Evolutionary conservation across 1,140 invertebrate species (phyloP).

Genomic region (Drosophila aff.): DNA sequence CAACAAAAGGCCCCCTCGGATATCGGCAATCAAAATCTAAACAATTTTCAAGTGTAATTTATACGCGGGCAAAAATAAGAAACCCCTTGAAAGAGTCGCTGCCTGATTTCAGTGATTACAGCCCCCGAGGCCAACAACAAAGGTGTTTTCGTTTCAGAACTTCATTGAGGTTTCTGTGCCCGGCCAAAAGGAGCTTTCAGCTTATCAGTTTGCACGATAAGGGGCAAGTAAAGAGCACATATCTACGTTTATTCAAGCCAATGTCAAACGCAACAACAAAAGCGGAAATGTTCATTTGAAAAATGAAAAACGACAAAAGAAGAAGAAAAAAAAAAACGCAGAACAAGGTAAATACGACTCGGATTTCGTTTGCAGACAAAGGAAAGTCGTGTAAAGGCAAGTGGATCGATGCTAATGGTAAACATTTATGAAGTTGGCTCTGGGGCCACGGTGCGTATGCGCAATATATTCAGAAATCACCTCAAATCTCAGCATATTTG

Average conservation of each 20-base stretch:
- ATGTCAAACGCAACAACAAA: conserved; percentile 50
- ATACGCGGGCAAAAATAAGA: conserved; percentile 43
- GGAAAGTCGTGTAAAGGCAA: conserved; percentile 12
- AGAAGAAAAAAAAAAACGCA: background rate
- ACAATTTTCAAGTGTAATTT: conserved; percentile 59
- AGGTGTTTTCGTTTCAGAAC: conserved; percentile 14
- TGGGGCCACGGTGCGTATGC: conserved; percentile 47
- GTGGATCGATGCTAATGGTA: conserved; percentile 26
- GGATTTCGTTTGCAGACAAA: conserved; percentile 14
- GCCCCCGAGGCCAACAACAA: background rate
- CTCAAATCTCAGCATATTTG: conserved; percentile 1
- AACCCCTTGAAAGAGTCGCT: conserved; percentile 44
- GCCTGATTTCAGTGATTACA: conserved; percentile 63
- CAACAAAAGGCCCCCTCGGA: conserved; percentile 12
- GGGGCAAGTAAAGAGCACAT: conserved; percentile 23
- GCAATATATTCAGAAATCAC: conserved; percentile 24
- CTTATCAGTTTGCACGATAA: conserved; percentile 80
- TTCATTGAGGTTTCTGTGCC: conserved; percentile 69
- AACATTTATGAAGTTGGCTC: conserved; percentile 5
- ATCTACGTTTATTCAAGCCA: conserved; percentile 47
- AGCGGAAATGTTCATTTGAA: conserved; percentile 45
- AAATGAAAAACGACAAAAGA: conserved; percentile 9
- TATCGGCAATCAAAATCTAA: conserved; percentile 53
- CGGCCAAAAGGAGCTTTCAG: conserved; percentile 30
- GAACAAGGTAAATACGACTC: conserved; percentile 27